Evolutionary conservation across 2,113 vertebrate genomes (phyloP), one percentile per base, ranked within the genome.

Genomic region (Dasyprocta punctata): DNA sequence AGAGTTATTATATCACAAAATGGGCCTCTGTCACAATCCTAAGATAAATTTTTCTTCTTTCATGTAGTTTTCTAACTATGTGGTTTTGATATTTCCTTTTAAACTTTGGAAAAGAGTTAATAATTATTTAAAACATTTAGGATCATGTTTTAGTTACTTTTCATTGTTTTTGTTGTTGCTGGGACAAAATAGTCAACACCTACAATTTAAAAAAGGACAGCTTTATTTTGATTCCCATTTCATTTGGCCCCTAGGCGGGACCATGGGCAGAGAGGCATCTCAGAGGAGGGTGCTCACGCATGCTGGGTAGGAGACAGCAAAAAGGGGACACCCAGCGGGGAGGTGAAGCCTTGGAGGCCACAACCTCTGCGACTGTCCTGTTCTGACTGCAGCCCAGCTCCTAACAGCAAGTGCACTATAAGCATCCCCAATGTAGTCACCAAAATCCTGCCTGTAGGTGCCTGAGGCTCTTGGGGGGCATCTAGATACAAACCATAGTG

Each of bases 1-100:
- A 49, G 8, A 86, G 38, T 81, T 52, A 93, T 91, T 86, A 60
- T 54, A 83, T n/a, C n/a, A n/a, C 22, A 77, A 94, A 91, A 82
- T 60, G 38, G 24, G 3, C 7, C 41, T 80, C 26, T n/a, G 28
- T 60, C 3, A 77, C 20, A 56, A 36, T 52, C 10, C 28, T 41
- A 67, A 80, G 54, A 52, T 60, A 78, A 26, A 22, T 28, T 94
- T 88, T 78, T 30, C 65, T 5, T 92, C 19, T 73, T 90, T 86
- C 3, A 36, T 61, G 69, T 90, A 78, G 41, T 90, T 96, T 95
- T 38, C 33, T 93, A 92, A 67, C 10, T 84, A 38, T 19, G 12
- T 61, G 65, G 89, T 2, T 24, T 78, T 73, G 44, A 30, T n/a
- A 65, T 4, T 65, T 1, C 9, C 12, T 85, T 95, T 92, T 86